phyloP scores from a whole-genome alignment of 2,797 vertebrate genomes.

The Sebastes kiyomatsui region DNA sequence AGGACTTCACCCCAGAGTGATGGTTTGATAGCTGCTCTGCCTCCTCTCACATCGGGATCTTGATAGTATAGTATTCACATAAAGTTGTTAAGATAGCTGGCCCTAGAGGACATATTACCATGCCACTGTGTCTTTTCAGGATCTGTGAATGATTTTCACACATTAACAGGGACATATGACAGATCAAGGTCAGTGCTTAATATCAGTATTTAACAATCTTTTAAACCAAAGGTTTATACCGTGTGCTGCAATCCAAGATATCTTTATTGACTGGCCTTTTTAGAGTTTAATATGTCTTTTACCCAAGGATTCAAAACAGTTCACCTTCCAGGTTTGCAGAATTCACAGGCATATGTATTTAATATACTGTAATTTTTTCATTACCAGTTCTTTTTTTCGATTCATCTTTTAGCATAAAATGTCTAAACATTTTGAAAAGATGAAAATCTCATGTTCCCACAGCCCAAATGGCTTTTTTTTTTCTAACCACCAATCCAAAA shows the following conservation, averaged over 20 bases:
- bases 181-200: slow-evolving; percentile 20
- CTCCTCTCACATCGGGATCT: slow-evolving; percentile 82
- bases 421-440: background rate
- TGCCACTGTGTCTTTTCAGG: slow-evolving; percentile 2
- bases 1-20: slow-evolving; percentile 82
- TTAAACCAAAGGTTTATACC: background rate
- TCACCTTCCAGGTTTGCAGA: background rate
- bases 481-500: background rate
- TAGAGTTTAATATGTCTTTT: background rate
- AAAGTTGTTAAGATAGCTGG: slow-evolving; percentile 51
- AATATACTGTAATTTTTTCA: background rate
- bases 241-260: background rate
- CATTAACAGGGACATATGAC: background rate
- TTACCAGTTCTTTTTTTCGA: background rate
- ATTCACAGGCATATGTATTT: background rate
- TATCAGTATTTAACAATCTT: background rate
- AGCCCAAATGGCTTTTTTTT: background rate
- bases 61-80: slow-evolving; percentile 15
- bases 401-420: background rate
- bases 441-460: background rate
- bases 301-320: background rate
- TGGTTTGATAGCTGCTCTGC: slow-evolving; percentile 82
- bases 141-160: background rate
- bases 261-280: slow-evolving; percentile 2
- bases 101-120: slow-evolving; percentile 61